These are phyloP conservation scores for Dichetophora obliterata DNA, from an alignment of 2,888 invertebrate species.

Conservation along the genomic window DNA sequence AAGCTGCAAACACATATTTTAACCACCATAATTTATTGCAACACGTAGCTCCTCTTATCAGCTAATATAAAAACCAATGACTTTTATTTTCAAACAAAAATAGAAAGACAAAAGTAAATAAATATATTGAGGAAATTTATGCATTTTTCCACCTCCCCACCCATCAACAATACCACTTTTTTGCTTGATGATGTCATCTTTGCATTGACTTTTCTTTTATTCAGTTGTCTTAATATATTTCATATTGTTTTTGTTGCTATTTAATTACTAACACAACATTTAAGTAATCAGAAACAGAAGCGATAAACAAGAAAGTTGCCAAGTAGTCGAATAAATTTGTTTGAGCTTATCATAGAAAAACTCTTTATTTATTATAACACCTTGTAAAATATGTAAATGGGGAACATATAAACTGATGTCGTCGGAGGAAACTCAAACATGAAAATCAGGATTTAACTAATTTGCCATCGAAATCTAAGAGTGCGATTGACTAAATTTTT, in stretches of 20 bases:
- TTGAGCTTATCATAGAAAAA: neutral
- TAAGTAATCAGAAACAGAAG: slow-evolving; percentile 19
- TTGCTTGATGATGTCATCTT: slow-evolving; percentile 16
- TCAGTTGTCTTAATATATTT: neutral
- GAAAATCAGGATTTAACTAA: no score
- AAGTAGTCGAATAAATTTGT: slow-evolving; percentile 25
- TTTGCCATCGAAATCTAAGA: no score
- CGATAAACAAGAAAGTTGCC: neutral
- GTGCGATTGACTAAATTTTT: no score
- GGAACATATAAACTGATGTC: no score
- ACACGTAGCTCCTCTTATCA: slow-evolving; percentile 6
- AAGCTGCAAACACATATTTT: neutral
- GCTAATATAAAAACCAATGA: neutral
- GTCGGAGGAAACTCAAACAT: no score
- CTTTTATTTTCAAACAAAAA: neutral
- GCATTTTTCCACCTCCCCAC: neutral
- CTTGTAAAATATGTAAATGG: no score
- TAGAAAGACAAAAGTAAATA: neutral
- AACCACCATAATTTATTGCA: neutral
- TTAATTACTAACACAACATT: slow-evolving; percentile 10
- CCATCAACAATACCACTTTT: neutral
- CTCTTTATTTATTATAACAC: no score
- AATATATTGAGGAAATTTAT: neutral
- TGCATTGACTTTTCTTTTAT: neutral
- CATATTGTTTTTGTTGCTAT: slow-evolving; percentile 10